phyloP scores from a whole-genome alignment of 2,888 invertebrate genomes.

The Octodonta nipae region DNA sequence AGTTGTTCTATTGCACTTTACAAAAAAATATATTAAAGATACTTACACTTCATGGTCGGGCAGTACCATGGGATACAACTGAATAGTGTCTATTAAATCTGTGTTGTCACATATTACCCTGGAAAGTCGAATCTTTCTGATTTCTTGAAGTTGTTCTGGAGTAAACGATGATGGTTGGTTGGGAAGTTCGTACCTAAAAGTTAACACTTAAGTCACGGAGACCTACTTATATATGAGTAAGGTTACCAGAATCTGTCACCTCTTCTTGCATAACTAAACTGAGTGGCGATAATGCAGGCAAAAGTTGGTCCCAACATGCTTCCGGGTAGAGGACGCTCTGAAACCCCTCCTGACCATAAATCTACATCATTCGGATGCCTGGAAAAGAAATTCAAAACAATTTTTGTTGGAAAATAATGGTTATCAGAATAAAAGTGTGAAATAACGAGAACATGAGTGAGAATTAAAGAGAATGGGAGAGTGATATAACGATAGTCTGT shows the following conservation, averaged over 20 bases:
- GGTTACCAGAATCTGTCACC: slow-evolving; percentile 82
- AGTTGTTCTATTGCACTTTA: no score
- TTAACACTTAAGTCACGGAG: background rate
- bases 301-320: slow-evolving; percentile 91
- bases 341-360: slow-evolving; percentile 88
- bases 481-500: no score
- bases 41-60: slow-evolving; percentile 88
- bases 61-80: slow-evolving; percentile 81
- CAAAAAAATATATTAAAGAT: slow-evolving; percentile 4
- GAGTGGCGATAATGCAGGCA: slow-evolving; percentile 84
- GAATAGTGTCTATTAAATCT: slow-evolving; percentile 80
- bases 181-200: slow-evolving; percentile 64
- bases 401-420: no score
- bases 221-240: background rate
- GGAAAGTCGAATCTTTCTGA: slow-evolving; percentile 67
- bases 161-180: slow-evolving; percentile 86
- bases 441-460: no score
- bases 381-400: no score
- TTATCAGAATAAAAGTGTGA: no score
- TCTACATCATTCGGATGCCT: slow-evolving; percentile 84
- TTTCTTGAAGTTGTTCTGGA: slow-evolving; percentile 69
- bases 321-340: slow-evolving; percentile 77
- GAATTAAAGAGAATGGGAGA: no score
- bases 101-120: slow-evolving; percentile 84
- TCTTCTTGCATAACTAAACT: slow-evolving; percentile 76